A percentile compares a stretch with the other conserved stretches of the same genome.
Evolutionary conservation across 1,140 invertebrate species (phyloP).

Genomic region (Melipona quadrifasciata): DNA sequence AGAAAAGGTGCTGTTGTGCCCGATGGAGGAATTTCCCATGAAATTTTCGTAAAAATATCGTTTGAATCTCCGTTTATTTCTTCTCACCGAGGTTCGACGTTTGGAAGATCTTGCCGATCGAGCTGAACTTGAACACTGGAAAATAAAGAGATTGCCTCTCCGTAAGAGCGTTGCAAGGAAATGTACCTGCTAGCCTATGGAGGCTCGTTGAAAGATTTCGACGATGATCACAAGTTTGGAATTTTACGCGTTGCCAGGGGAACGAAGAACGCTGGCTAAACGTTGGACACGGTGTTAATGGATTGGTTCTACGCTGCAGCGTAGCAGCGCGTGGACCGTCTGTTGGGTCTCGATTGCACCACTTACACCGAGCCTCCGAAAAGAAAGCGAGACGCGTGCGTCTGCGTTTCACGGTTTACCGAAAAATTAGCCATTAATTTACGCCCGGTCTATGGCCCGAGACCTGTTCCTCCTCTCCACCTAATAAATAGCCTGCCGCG

Average conservation of each 20-base stretch:
- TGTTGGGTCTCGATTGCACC: constrained; percentile 67
- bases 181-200: constrained; percentile 7
- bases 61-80: constrained; percentile 29
- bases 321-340: constrained; percentile 75
- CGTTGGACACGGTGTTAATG: constrained; percentile 71
- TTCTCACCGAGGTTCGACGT: background rate
- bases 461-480: constrained; percentile 61
- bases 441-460: constrained; percentile 61
- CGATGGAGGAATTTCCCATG: constrained; percentile 58
- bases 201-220: background rate
- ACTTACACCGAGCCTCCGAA: constrained; percentile 57
- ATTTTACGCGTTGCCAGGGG: background rate
- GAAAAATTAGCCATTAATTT: constrained; percentile 79
- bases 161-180: background rate
- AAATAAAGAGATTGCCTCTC: background rate
- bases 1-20: constrained; percentile 6
- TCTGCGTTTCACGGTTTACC: constrained; percentile 77
- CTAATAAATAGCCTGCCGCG: constrained; percentile 66
- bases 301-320: constrained; percentile 72
- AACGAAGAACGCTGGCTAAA: constrained; percentile 45
- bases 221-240: background rate
- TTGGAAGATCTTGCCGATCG: background rate
- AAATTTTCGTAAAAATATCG: constrained; percentile 66
- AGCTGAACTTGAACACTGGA: background rate
- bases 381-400: constrained; percentile 64